A percentile compares a stretch with the other conserved stretches of the same genome.
Conservation (phyloP, 2,888 invertebrate species). For the Thysanoteuthis rhombus region DNA sequence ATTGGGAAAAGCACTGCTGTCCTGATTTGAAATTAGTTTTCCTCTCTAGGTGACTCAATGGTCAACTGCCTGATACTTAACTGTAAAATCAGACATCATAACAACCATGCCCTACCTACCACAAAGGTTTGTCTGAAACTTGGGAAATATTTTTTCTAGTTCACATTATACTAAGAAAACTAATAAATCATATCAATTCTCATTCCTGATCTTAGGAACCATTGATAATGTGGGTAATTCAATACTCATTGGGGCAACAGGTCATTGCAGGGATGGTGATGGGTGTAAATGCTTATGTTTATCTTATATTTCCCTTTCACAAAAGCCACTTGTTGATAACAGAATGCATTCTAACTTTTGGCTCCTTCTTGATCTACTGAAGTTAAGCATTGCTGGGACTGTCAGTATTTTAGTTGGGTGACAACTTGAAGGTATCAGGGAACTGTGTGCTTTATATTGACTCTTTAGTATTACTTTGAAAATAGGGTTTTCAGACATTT, state of each 20-base stretch:
- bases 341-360: background rate
- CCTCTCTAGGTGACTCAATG: too few species aligned
- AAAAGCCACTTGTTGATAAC: background rate
- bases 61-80: too few species aligned
- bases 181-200: background rate
- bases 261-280: background rate
- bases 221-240: background rate
- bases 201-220: background rate
- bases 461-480: background rate
- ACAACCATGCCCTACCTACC: background rate
- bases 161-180: conserved; percentile 12
- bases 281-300: background rate
- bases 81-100: background rate
- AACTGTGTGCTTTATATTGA: background rate
- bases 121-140: background rate
- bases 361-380: background rate
- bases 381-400: background rate
- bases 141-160: background rate
- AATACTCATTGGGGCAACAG: background rate
- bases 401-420: background rate
- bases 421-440: background rate
- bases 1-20: too few species aligned
- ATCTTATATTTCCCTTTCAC: background rate
- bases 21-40: too few species aligned
- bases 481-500: background rate